Evolutionary conservation across 2,113 vertebrate genomes (phyloP).

Genomic region (Leucopsar rothschildi): DNA sequence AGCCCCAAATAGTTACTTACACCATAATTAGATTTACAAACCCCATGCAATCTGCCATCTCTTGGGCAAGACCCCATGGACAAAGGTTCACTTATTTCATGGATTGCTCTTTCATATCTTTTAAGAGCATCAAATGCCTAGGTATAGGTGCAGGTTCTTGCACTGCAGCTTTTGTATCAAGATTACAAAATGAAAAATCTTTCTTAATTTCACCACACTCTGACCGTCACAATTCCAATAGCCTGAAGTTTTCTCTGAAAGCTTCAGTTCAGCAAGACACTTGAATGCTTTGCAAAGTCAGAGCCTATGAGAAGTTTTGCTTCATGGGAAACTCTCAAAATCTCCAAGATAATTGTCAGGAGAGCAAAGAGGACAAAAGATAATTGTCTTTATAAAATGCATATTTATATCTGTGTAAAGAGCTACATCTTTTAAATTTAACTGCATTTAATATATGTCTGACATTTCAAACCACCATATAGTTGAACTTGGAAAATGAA

Average conservation of each 20-base stretch:
- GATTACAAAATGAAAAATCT: not conserved
- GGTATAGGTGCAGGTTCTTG: not conserved
- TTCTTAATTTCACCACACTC: not conserved
- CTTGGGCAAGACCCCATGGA: not conserved
- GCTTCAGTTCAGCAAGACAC: not conserved
- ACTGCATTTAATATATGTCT: slow-evolving; percentile 33
- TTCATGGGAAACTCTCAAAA: not conserved
- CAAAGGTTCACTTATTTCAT: not conserved
- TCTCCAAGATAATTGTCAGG: not conserved
- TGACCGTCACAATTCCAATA: not conserved
- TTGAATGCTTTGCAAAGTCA: not conserved
- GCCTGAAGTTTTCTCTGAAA: not conserved
- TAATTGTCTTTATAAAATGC: not conserved
- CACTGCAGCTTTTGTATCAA: not conserved
- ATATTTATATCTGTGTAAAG: not conserved
- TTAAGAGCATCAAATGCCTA: not conserved
- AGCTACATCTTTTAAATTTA: slow-evolving; percentile 35
- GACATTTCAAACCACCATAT: slow-evolving; percentile 16
- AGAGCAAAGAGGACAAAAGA: not conserved
- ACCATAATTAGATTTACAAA: slow-evolving; percentile 24
- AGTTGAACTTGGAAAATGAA: slow-evolving; percentile 25
- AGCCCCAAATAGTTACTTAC: not conserved
- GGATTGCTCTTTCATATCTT: not conserved
- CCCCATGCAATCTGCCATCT: not conserved
- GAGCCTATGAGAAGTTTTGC: not conserved